A percentile compares a stretch with the other conserved stretches of the same genome.
phyloP scores from a whole-genome alignment of 2,888 invertebrate species.

The Prosopocoilus inquinatus region DNA sequence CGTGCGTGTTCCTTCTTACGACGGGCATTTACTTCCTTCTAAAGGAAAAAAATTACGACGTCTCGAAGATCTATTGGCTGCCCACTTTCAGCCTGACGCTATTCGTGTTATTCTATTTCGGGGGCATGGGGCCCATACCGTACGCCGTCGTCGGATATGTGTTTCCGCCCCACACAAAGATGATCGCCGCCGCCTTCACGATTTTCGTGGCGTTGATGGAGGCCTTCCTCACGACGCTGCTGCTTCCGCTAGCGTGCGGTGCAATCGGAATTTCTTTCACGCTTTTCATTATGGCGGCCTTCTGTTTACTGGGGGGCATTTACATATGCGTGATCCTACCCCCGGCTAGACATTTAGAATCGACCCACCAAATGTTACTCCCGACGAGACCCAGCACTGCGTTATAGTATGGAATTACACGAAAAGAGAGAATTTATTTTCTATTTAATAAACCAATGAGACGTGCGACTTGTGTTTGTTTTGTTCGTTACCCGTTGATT shows the following conservation, averaged over 20 bases:
- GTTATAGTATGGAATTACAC: too few relatives aligned
- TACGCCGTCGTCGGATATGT: conserved; percentile 80
- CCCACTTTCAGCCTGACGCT: conserved; percentile 68
- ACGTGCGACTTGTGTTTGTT: too few relatives aligned
- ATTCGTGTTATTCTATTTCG: conserved; percentile 71
- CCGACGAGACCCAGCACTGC: too few relatives aligned
- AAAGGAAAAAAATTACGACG: conserved; percentile 55
- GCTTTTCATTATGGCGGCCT: conserved; percentile 65
- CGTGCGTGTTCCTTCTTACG: conserved; percentile 63
- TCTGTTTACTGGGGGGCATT: conserved; percentile 40
- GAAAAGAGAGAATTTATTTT: too few relatives aligned
- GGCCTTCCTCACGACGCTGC: conserved; percentile 72
- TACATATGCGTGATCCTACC: too few relatives aligned
- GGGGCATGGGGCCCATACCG: conserved; percentile 72
- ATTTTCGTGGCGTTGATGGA: conserved; percentile 72
- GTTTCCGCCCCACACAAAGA: conserved; percentile 73
- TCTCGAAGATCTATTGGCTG: conserved; percentile 63
- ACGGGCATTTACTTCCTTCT: conserved; percentile 73
- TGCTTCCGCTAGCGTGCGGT: conserved; percentile 57
- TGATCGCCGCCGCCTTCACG: conserved; percentile 69
- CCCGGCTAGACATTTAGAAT: too few relatives aligned
- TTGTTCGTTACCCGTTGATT: too few relatives aligned
- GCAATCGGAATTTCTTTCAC: conserved; percentile 62
- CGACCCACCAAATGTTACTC: too few relatives aligned
- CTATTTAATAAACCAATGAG: too few relatives aligned